Base-by-base conservation (phyloP, 2,888 invertebrate genomes). In the Mesodorylaimus sp. region DNA sequence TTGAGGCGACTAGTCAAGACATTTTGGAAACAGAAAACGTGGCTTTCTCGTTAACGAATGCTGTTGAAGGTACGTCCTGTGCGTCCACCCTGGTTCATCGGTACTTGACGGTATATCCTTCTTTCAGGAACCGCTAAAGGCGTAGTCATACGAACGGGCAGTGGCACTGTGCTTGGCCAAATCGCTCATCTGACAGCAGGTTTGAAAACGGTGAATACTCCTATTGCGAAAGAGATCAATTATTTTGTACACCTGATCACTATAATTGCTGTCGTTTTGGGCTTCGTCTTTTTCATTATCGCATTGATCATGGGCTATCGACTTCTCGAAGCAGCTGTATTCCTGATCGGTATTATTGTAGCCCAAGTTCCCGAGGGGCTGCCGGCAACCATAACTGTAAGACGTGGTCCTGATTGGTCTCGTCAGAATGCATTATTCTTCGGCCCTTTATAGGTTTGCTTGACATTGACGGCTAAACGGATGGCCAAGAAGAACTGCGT, bases 311-410 rank as follows among this genome's bases (percentile, higher is more conserved):
- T 97, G 60, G 91, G 89, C 63, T 97, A 97, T 73, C 85, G 88
- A 70, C 95, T 93, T 93, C 76, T 97, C 62, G 95, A 95, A 70
- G 91, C 97, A 66, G 93, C 95, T 60, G 91, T 97, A 71, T 97
- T 97, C 79, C 76, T 91, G 62, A 97, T 97, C 70, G 95, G 95
- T 54, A 95, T 97, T 73, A 97, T 97, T 73, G 95, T 97, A 57
- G 97, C 97, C 56, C 97, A 97, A 73, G 97, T 97, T 61, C 97
- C 95, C 29, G 95, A 97, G 76, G 93, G 95, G 74, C 77, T 97
- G 41, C 75, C 97, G 61, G 95, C 95, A 59, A 97, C 95, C 57
- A 95, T 97, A 57, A 97, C 95, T 52, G 95, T 79, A 61, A 66
- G 66, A 19, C 1, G n/a, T 13, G 10, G n/a, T n/a, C n/a, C n/a